These are phyloP conservation scores for Drosophila chauvacae DNA, from an alignment of 1,140 invertebrate genomes.

Conservation along the genomic window DNA sequence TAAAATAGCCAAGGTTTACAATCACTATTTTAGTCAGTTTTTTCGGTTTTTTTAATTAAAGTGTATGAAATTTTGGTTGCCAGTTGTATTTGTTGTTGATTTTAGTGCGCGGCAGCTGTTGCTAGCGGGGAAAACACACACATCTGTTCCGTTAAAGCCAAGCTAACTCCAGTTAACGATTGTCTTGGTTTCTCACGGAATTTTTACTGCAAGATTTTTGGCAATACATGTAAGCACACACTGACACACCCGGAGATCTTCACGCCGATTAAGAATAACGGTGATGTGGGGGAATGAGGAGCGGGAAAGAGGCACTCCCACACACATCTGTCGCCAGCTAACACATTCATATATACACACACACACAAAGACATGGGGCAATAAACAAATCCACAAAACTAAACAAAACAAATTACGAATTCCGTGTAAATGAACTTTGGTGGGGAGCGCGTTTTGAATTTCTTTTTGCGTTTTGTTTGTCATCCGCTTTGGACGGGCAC, in stretches of 20 bases:
- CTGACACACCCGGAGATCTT: slow-evolving; percentile 13
- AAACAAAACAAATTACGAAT: slow-evolving; percentile 79
- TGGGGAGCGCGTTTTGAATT: slow-evolving; percentile 47
- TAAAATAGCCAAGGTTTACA: slow-evolving; percentile 31
- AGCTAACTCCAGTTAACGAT: slow-evolving; percentile 37
- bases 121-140: slow-evolving; percentile 23
- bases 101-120: slow-evolving; percentile 39
- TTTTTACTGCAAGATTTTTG: slow-evolving; percentile 40
- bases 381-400: slow-evolving; percentile 76
- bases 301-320: slow-evolving; percentile 2
- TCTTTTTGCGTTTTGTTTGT: slow-evolving; percentile 48
- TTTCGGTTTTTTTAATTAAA: slow-evolving; percentile 25
- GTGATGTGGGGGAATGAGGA: neutral
- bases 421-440: slow-evolving; percentile 79
- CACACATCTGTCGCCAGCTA: slow-evolving; percentile 19
- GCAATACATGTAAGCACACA: slow-evolving; percentile 39
- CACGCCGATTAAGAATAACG: slow-evolving; percentile 28
- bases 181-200: slow-evolving; percentile 41
- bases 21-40: slow-evolving; percentile 22
- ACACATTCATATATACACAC: neutral
- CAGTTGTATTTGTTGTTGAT: slow-evolving; percentile 13
- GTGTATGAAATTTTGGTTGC: slow-evolving; percentile 24
- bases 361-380: slow-evolving; percentile 29
- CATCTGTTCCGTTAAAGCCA: slow-evolving; percentile 51
- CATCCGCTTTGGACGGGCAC: slow-evolving; percentile 37